Base-by-base conservation (phyloP, 2,888 invertebrate species). In the Chouioia cunea region DNA sequence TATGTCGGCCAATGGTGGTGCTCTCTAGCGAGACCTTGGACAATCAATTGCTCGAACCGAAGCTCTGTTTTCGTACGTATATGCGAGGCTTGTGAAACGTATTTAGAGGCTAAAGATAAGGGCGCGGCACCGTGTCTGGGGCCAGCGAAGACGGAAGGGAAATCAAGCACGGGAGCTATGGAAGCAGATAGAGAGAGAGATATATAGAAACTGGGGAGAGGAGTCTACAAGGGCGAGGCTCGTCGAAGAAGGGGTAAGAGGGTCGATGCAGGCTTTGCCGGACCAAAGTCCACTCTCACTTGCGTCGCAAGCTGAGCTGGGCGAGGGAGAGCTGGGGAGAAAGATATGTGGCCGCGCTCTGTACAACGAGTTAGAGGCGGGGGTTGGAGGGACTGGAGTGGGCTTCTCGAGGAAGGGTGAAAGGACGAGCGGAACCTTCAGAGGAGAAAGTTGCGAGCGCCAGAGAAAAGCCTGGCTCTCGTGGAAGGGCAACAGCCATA, bases 251-350 rank as follows among this genome's bases (percentile, higher is more conserved):
- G 78, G 79, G 82, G 81, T 78, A 79, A 81, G 80, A 82, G 80
- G 83, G 83, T 83, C 83, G 83, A 84, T 84, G 83, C 82, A 82
- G n/a, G 79, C 58, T 23, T 43, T 77, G 81, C 83, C 82, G 82
- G 83, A 84, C 83, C 83, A 82, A 83, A 83, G 84, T 84, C 83
- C 83, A 82, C 83, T 83, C 83, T 82, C 82, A 82, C 83, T 83
- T 81, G 79, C 78, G 27, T 57, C 22, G 23, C 52, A 63, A 44
- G 56, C 56, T 52, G 58, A 36, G 60, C 22, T 22, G 22, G 48
- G 18, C 12, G 44, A 48, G 65, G 63, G 43, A 2, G 63, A 15
- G 48, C 20, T 15, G 70, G 44, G 53, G 63, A 59, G 70, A 44
- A 23, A 47, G 73, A 52, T 27, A 6, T 27, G 36, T 12, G 36